Base-by-base conservation (phyloP, 2,797 vertebrate genomes). In the Helostoma temminkii region DNA sequence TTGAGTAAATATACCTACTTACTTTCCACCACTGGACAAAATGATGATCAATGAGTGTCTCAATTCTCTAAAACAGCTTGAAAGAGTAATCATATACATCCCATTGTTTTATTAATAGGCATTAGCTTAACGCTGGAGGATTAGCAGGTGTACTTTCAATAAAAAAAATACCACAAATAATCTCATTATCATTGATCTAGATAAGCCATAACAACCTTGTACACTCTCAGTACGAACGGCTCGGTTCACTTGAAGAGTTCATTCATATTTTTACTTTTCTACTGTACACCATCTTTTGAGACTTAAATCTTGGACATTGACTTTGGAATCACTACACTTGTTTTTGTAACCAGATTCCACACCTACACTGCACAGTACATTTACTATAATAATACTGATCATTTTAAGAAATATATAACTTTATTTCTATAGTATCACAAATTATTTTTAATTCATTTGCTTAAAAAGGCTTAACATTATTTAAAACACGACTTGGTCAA, bases 91-190 rank as follows among this genome's bases (percentile, higher is more conserved):
- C 22, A 78, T 53, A 14, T 18, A 1, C n/a, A 39, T 42, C 41
- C n/a, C 6, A 6, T 0, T 26, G 66, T 71, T 71, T 82, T 80
- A 81, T 79, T 64, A 63, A 45, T 39, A 70, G 54, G n/a, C 0
- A 8, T 74, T 39, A 69, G 50, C 34, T 78, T 64, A 52, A 61
- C 42, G 41, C 46, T 46, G 37, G 21, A 48, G 63, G 79, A 83
- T 88, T 83, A 89, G 61, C 63, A 57, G 58, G 30, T 36, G 58
- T 53, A 50, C 58, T 69, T 78, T 72, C 59, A 74, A 75, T 85
- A 61, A 85, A 74, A 92, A 92, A 89, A 92, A 89, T 87, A 91
- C 88, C 77, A 82, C 19, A 66, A 82, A 91, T 93, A 94, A 93
- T 88, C 90, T 82, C 67, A 84, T 89, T 89, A 89, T 71, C 78